Conservation (phyloP, 2,113 vertebrate genomes). For the Eretmochelys imbricata region DNA sequence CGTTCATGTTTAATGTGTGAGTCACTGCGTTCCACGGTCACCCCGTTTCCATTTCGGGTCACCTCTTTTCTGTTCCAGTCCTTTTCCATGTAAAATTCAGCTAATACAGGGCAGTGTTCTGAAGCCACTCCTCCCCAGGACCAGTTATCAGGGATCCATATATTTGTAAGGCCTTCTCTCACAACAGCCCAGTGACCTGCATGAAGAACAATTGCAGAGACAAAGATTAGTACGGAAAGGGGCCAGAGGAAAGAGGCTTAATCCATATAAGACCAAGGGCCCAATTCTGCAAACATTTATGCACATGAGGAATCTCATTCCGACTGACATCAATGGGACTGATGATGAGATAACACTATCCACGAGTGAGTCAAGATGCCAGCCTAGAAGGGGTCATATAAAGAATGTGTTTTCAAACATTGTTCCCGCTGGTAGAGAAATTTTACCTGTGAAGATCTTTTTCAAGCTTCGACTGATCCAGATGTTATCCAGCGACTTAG, state of each 20-base stretch:
- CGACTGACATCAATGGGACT: not conserved
- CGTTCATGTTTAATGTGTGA: constrained; percentile 87
- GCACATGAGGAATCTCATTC: not conserved
- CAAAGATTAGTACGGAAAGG: not conserved
- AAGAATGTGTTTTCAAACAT: fast-evolving
- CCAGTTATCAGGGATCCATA: constrained; percentile 98
- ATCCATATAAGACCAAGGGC: not conserved
- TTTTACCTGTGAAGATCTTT: constrained; percentile 90
- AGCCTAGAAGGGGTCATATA: fast-evolving
- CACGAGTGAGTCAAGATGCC: fast-evolving
- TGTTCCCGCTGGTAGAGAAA: not conserved
- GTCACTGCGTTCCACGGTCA: constrained; percentile 83
- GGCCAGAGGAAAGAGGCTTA: not conserved
- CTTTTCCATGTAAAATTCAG: constrained; percentile 86
- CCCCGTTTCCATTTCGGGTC: constrained; percentile 74
- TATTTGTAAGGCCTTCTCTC: constrained; percentile 93
- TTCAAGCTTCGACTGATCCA: constrained; percentile 92
- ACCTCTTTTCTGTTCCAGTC: constrained; percentile 84
- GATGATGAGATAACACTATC: fast-evolving
- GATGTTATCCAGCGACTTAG: constrained; percentile 91
- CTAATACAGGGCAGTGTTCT: constrained; percentile 90
- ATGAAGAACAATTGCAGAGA: not conserved
- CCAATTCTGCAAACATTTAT: not conserved
- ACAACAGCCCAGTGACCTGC: constrained; percentile 91
- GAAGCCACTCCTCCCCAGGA: constrained; percentile 96